Evolutionary conservation across 2,797 vertebrate genomes (phyloP).

Genomic region (Uromys caudimaculatus): DNA sequence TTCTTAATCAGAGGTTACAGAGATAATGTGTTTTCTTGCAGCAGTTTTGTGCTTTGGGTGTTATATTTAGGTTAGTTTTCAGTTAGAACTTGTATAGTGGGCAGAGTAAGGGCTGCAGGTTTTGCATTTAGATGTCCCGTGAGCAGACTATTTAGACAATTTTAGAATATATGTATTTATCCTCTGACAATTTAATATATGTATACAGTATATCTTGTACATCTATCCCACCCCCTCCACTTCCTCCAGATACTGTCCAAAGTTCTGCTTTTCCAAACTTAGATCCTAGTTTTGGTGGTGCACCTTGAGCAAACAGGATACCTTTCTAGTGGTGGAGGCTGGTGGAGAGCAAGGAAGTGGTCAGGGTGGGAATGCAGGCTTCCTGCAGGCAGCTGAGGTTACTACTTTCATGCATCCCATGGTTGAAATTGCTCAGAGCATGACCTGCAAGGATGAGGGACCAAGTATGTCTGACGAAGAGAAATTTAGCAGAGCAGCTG

Average conservation of each 20-base stretch:
- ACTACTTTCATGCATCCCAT: neutral
- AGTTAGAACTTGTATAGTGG: neutral
- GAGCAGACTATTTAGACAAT: neutral
- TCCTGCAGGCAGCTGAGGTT: neutral
- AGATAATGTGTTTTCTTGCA: neutral
- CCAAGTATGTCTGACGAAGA: neutral
- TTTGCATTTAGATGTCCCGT: neutral
- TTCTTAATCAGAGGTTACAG: neutral
- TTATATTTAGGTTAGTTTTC: neutral
- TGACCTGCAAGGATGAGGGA: neutral
- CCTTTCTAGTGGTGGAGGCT: neutral
- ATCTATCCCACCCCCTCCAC: neutral
- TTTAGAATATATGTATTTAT: neutral
- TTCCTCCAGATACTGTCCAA: neutral
- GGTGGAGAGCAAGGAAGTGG: neutral
- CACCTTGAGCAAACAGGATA: neutral
- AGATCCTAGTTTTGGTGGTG: neutral
- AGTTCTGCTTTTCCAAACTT: neutral
- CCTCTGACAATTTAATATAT: neutral
- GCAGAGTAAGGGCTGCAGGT: neutral
- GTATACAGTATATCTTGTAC: neutral
- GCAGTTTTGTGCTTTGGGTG: neutral
- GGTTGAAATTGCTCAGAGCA: neutral
- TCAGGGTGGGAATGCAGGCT: neutral
- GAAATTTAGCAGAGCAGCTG: neutral